A percentile compares a stretch with the other conserved stretches of the same genome.
These are phyloP conservation scores for Drosophila austrosaltans DNA, from an alignment of 2,888 invertebrate species.

Conservation along the genomic window DNA sequence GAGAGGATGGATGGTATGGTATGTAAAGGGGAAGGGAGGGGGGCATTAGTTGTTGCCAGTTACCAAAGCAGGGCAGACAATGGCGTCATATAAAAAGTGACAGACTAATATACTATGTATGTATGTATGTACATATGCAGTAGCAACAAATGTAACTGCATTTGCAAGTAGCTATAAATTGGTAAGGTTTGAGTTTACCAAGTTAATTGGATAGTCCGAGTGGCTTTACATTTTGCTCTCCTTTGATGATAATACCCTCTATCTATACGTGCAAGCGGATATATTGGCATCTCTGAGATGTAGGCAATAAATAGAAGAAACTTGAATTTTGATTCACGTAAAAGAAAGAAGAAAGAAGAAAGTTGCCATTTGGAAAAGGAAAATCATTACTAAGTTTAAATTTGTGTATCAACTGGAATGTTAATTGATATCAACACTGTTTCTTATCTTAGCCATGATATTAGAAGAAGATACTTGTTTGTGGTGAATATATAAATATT, in stretches of 20 bases:
- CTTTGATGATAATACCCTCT: neutral
- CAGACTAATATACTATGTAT: conserved; percentile 31
- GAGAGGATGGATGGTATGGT: conserved; percentile 1
- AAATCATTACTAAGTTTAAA: too few species aligned
- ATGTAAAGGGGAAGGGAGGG: too few species aligned
- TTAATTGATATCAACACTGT: too few species aligned
- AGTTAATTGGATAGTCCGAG: conserved; percentile 9
- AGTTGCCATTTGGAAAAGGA: too few species aligned
- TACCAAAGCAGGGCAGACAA: conserved; percentile 43
- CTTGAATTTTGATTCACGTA: too few species aligned
- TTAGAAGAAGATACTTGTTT: too few species aligned
- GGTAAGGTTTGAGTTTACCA: conserved; percentile 8
- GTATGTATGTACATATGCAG: conserved; percentile 36
- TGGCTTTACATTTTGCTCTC: neutral
- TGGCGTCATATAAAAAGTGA: conserved; percentile 24
- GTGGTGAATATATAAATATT: too few species aligned
- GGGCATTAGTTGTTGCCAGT: conserved; percentile 8
- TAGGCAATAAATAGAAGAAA: neutral
- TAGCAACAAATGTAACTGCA: conserved; percentile 51
- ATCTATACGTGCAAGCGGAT: neutral
- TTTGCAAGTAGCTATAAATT: conserved; percentile 23
- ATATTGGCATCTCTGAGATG: neutral
- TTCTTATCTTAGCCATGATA: too few species aligned
- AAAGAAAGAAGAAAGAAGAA: too few species aligned
- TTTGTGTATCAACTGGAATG: too few species aligned